Percentiles rank a stretch among this genome's conserved stretches.
Evolutionary conservation across 1,140 invertebrate species (phyloP).

Genomic region (Anastrepha ludens): DNA sequence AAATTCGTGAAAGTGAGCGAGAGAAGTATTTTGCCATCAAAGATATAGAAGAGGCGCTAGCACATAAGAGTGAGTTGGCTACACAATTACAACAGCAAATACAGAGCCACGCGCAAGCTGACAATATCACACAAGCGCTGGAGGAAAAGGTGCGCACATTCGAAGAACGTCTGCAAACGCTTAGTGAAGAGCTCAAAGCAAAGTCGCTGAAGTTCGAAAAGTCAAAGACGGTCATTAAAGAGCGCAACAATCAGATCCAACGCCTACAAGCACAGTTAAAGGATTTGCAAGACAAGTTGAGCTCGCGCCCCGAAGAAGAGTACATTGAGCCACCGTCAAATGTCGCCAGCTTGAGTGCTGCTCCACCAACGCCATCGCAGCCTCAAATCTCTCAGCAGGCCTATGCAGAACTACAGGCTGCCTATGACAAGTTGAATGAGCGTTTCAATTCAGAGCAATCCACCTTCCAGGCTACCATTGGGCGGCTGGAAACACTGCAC

Average conservation of each 20-base stretch:
- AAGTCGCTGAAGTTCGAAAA: constrained; percentile 72
- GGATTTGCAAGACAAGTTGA: constrained; percentile 55
- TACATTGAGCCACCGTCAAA: neutral
- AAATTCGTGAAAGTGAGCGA: constrained; percentile 44
- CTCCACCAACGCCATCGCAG: constrained; percentile 27
- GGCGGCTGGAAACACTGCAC: constrained; percentile 66
- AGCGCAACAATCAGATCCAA: constrained; percentile 68
- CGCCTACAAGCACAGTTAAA: constrained; percentile 64
- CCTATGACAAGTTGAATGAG: constrained; percentile 74
- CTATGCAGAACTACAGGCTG: constrained; percentile 63
- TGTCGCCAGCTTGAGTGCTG: neutral
- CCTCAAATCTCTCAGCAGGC: constrained; percentile 23
- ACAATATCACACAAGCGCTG: constrained; percentile 16
- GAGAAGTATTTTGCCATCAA: constrained; percentile 42
- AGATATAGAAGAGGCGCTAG: constrained; percentile 33
- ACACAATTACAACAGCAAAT: constrained; percentile 15
- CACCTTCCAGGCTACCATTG: constrained; percentile 64
- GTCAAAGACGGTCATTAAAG: constrained; percentile 72
- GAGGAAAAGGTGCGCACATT: neutral
- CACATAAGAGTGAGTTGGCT: neutral
- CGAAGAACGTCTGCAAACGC: constrained; percentile 48
- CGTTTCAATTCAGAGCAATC: constrained; percentile 66
- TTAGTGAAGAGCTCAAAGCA: constrained; percentile 61
- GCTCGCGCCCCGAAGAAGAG: constrained; percentile 55
- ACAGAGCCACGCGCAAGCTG: neutral